phyloP scores from a whole-genome alignment of 2,797 vertebrate genomes.

The Hylomyscus alleni region DNA sequence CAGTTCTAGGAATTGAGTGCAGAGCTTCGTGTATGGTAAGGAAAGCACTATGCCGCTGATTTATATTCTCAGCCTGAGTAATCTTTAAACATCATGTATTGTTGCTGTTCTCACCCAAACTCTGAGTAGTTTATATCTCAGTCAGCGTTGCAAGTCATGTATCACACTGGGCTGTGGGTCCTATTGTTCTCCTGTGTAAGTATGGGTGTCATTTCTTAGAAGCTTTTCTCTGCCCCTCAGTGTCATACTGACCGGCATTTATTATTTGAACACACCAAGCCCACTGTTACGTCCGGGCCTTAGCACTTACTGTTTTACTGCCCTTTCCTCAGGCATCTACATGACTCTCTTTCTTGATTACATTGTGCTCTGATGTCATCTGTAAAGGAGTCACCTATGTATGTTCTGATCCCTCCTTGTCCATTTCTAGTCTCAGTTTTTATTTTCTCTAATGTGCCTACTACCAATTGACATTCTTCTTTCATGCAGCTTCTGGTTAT shows the following conservation, averaged over 20 bases:
- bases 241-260: background rate
- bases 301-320: background rate
- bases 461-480: background rate
- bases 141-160: background rate
- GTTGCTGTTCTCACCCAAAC: background rate
- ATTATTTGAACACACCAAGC: background rate
- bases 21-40: background rate
- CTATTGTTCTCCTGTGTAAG: background rate
- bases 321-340: background rate
- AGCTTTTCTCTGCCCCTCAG: background rate
- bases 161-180: background rate
- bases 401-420: background rate
- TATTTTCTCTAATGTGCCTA: background rate
- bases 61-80: background rate
- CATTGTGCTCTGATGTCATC: background rate
- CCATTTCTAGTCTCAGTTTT: background rate
- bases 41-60: background rate
- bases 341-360: background rate
- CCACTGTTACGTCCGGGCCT: background rate
- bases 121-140: background rate
- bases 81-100: background rate
- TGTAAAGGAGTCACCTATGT: background rate
- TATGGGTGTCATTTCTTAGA: background rate
- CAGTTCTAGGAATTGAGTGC: background rate
- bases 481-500: background rate